Percentiles rank a stretch among this genome's conserved stretches.
phyloP scores from a whole-genome alignment of 2,888 invertebrate species.

The Lordiphosa fenestrarum region DNA sequence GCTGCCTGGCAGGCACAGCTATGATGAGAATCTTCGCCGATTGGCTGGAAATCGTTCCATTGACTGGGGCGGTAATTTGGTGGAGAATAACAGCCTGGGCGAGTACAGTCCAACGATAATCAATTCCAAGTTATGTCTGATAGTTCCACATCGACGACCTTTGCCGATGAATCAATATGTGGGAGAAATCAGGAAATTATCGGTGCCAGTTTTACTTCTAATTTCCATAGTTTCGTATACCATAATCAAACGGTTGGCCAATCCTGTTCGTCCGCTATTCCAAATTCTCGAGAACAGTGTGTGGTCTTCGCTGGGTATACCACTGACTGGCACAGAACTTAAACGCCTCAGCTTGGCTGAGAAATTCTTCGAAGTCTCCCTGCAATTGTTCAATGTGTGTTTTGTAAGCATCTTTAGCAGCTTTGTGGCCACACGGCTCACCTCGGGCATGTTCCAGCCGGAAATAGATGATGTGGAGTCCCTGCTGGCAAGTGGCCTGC shows the following conservation, averaged over 20 bases:
- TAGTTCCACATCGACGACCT: constrained; percentile 3
- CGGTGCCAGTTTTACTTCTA: too few relatives aligned
- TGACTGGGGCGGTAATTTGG: constrained; percentile 12
- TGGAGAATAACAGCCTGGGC: neutral
- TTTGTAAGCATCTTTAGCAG: neutral
- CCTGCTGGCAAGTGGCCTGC: constrained; percentile 13
- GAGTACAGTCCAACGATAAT: neutral
- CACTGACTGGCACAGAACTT: constrained; percentile 1
- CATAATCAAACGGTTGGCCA: constrained; percentile 13
- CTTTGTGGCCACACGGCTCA: neutral
- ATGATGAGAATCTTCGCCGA: neutral
- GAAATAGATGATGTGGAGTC: constrained; percentile 14
- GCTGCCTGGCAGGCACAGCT: neutral
- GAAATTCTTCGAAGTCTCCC: constrained; percentile 1
- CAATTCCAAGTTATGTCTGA: neutral
- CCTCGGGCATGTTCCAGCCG: constrained; percentile 4
- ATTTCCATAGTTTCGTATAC: too few relatives aligned
- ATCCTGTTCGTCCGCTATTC: neutral
- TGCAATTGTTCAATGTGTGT: neutral
- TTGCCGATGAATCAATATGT: too few relatives aligned
- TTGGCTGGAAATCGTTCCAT: neutral
- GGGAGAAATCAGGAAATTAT: too few relatives aligned
- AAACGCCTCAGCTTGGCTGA: constrained; percentile 7
- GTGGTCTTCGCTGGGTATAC: neutral
- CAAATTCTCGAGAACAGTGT: neutral